Base-by-base conservation (phyloP, 2,888 invertebrate genomes). In the Acronicta aceris region DNA sequence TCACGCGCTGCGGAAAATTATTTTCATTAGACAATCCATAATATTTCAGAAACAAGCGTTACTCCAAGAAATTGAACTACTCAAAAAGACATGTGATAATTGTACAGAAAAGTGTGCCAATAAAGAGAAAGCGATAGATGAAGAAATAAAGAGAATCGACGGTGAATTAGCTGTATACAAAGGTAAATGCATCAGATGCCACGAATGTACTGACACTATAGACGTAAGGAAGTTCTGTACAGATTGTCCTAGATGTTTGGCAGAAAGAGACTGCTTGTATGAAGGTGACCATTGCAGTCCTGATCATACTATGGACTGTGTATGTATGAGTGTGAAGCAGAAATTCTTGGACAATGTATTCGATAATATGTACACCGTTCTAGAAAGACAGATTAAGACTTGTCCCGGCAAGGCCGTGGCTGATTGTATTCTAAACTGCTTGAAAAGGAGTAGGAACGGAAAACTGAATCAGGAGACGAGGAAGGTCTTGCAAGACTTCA, bases 291-390 rank as follows among this genome's bases (percentile, higher is more conserved):
- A 84, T 30, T 94, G 93, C 47, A 66, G 8, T 8, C 56, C 62
- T 0, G 89, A 92, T 63, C 75, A 74, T n/a, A 50, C 77, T 0
- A 77, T 78, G 70, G 89, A 88, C 49, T 94, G 94, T 65, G 84
- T 93, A 2, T 94, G 94, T 61, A 85, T 85, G 81, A 78, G 59
- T 25, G 83, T 90, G 0, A 94, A 94, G 70, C 79, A 87, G 13
- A 91, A 86, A 59, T 92, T 94, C 54, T 69, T 94, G 17, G 89
- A 90, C 60, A 94, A 94, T 65, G 89, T 94, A 0, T 91, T 94
- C 55, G 93, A 93, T 51, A 93, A 94, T 57, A 94, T 94, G 94
- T 90, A 90, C 57, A 89, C 89, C 0, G 84, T 91, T 7, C 74
- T 94, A 43, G 91, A 89, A 53, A 87, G 81, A 59, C 81, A 92